Evolutionary conservation across 2,113 vertebrate species (phyloP).

Genomic region (Erythrolamprus reginae): DNA sequence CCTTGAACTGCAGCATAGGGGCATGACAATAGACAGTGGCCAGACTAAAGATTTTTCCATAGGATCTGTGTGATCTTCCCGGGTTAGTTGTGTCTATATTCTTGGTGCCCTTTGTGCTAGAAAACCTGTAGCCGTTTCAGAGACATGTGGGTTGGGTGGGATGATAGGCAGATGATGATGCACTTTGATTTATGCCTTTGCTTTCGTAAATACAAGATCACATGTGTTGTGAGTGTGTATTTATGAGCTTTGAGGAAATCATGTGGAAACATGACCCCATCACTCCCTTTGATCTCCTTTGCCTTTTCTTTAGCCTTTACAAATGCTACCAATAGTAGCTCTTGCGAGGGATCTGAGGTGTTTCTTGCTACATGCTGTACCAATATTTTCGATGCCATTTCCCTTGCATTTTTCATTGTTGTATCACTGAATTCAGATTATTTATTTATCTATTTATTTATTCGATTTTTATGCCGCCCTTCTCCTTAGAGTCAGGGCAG

Average conservation of each 20-base stretch:
- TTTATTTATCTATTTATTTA: no score
- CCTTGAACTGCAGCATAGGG: background rate
- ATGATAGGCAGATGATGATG: conserved; percentile 22
- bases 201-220: conserved; percentile 61
- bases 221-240: conserved; percentile 48
- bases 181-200: conserved; percentile 38
- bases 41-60: rapidly evolving
- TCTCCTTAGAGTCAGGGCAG: no score
- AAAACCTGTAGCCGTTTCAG: background rate
- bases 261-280: conserved; percentile 56
- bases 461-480: no score
- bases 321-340: conserved; percentile 30
- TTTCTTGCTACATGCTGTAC: background rate
- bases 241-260: conserved; percentile 64
- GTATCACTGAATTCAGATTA: background rate
- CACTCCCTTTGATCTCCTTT: conserved; percentile 10
- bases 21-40: background rate
- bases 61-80: background rate
- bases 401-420: background rate
- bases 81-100: conserved; percentile 3
- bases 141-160: conserved; percentile 35
- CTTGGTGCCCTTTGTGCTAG: background rate
- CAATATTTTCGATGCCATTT: background rate
- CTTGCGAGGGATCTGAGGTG: background rate
- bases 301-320: background rate